Percentiles rank a stretch among this genome's conserved stretches.
phyloP scores from a whole-genome alignment of 2,888 invertebrate genomes.

The Orchesella flavescens region DNA sequence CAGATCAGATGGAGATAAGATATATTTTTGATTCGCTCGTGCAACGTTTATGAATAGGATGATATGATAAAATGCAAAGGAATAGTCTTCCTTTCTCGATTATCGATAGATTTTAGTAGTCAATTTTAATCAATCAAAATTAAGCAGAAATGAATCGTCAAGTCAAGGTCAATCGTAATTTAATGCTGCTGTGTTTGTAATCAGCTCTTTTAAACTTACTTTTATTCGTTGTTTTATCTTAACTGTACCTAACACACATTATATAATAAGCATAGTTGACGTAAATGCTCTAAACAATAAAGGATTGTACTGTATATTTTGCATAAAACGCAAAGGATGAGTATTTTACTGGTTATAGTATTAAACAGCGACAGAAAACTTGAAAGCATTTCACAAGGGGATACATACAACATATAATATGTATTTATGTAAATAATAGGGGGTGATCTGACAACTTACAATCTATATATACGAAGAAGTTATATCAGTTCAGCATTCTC shows the following conservation, averaged over 20 bases:
- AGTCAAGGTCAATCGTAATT: no score
- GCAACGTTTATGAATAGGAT: no score
- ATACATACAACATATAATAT: not conserved
- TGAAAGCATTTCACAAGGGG: not conserved
- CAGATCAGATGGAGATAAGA: not conserved
- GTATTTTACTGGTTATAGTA: constrained; percentile 25
- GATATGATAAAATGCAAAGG: no score
- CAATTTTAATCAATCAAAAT: no score
- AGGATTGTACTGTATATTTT: constrained; percentile 45
- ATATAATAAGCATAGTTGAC: not conserved
- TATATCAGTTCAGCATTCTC: not conserved
- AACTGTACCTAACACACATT: not conserved
- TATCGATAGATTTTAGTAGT: no score
- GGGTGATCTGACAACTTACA: not conserved
- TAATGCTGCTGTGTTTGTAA: no score
- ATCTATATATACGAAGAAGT: not conserved
- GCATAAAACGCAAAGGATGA: constrained; percentile 29
- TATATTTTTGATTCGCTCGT: not conserved
- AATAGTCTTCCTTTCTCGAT: no score
- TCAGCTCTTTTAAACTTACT: no score
- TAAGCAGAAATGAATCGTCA: no score
- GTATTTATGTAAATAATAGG: not conserved
- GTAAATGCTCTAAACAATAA: constrained; percentile 1
- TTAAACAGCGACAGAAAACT: not conserved
- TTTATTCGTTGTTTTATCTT: no score